phyloP scores from a whole-genome alignment of 2,797 vertebrate species.

The Hapalemur alaotrensis region DNA sequence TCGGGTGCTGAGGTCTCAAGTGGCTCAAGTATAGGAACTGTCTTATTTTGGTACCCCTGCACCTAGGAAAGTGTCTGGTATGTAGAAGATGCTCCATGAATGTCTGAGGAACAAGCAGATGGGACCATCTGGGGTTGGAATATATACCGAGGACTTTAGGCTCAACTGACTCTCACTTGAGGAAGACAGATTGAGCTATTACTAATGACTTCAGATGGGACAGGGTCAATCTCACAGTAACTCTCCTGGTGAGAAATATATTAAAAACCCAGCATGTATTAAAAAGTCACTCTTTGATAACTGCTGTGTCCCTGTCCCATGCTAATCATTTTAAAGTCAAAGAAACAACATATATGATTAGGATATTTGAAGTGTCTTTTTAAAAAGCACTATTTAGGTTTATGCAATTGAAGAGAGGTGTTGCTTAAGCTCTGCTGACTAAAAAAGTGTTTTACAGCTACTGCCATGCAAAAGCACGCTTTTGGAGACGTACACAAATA shows the following conservation, averaged over 20 bases:
- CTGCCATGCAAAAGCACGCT: not conserved
- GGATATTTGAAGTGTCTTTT: not conserved
- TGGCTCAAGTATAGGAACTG: not conserved
- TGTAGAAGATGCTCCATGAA: not conserved
- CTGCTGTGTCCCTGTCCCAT: not conserved
- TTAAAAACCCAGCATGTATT: not conserved
- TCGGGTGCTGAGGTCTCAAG: not conserved
- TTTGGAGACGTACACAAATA: not conserved
- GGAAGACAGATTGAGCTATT: not conserved
- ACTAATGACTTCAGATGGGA: not conserved
- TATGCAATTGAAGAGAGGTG: not conserved
- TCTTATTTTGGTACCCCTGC: not conserved
- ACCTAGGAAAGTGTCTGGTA: not conserved
- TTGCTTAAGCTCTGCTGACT: not conserved
- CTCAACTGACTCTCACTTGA: not conserved
- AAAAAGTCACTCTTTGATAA: constrained; percentile 7
- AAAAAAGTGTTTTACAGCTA: not conserved
- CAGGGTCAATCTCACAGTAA: not conserved
- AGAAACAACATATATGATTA: not conserved
- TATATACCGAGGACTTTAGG: not conserved
- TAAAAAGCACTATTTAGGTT: not conserved
- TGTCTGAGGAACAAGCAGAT: not conserved
- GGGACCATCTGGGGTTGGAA: not conserved
- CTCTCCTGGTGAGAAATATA: not conserved
- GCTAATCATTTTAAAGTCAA: not conserved